phyloP scores from a whole-genome alignment of 1,140 invertebrate genomes.

The Streblospio benedicti region DNA sequence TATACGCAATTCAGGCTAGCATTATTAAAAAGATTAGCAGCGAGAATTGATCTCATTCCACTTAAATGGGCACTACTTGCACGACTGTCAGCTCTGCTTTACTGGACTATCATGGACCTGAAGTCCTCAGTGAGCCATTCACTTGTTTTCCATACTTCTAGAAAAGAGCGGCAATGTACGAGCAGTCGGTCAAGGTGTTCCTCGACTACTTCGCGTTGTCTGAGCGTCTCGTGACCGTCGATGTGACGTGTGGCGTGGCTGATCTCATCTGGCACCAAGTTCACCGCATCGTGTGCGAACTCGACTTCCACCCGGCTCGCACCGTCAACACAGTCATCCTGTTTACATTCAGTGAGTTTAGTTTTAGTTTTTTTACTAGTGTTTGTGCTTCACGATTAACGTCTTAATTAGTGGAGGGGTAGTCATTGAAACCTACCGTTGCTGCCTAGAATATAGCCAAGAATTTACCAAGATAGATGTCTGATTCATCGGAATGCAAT shows the following conservation, averaged over 20 bases:
- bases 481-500: too few relatives aligned
- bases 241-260: conserved; percentile 28
- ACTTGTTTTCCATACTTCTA: conserved; percentile 19
- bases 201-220: conserved; percentile 29
- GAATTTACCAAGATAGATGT: not conserved
- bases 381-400: not conserved
- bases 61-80: too few relatives aligned
- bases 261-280: conserved; percentile 29
- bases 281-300: conserved; percentile 27
- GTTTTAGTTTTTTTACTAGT: not conserved
- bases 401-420: not conserved
- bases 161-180: conserved; percentile 31
- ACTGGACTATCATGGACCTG: too few relatives aligned
- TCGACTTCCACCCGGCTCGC: conserved; percentile 21
- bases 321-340: conserved; percentile 30
- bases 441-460: too few relatives aligned
- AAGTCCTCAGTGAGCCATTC: too few relatives aligned
- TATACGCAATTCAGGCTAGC: not conserved
- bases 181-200: conserved; percentile 29
- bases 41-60: not conserved
- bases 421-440: too few relatives aligned
- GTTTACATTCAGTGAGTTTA: conserved; percentile 35
- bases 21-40: not conserved
- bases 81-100: too few relatives aligned
- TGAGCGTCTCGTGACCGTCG: conserved; percentile 29